These are phyloP conservation scores for Alces alces DNA, from an alignment of 2,113 vertebrate species.

Conservation along the genomic window DNA sequence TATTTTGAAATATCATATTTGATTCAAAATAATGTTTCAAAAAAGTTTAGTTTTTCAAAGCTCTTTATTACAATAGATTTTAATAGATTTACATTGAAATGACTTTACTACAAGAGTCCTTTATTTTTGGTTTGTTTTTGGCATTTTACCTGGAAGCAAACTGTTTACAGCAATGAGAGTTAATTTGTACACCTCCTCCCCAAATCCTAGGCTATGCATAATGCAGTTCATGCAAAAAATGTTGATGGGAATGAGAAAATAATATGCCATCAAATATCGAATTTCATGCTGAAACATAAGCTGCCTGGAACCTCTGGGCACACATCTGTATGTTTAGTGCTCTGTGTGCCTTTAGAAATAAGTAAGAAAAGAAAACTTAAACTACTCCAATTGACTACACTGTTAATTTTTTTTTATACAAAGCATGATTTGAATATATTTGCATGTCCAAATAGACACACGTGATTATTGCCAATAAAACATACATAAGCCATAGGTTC, in stretches of 20 bases:
- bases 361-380: not conserved
- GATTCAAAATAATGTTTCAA: not conserved
- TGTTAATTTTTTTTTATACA: not conserved
- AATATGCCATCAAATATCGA: not conserved
- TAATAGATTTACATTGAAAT: not conserved
- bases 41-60: not conserved
- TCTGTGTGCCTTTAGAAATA: not conserved
- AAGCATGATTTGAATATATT: not conserved
- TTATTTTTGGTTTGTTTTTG: not conserved
- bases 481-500: not conserved
- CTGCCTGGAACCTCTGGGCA: not conserved
- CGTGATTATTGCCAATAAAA: not conserved
- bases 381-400: not conserved
- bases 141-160: not conserved
- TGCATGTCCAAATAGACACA: not conserved
- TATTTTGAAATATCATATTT: not conserved
- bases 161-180: not conserved
- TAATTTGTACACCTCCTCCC: not conserved
- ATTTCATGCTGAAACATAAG: conserved; percentile 5
- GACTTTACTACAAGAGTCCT: not conserved
- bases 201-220: not conserved
- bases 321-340: not conserved
- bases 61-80: not conserved
- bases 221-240: not conserved
- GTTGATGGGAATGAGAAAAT: not conserved